These are phyloP conservation scores for Anagyrus pseudococci DNA, from an alignment of 2,888 invertebrate species.

Conservation along the genomic window DNA sequence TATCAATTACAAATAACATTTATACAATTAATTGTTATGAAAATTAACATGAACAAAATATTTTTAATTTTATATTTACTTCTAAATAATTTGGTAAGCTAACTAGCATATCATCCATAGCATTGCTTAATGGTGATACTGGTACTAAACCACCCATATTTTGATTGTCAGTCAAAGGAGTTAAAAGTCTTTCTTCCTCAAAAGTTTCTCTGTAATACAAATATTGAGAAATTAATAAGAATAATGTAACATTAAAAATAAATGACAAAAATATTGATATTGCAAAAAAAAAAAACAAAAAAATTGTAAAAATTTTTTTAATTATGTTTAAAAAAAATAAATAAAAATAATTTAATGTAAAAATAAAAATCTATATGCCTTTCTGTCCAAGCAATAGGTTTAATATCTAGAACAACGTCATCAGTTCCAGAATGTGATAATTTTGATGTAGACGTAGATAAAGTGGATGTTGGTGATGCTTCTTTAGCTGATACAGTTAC, in stretches of 20 bases:
- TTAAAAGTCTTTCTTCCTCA: slow-evolving; percentile 55
- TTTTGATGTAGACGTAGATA: slow-evolving; percentile 55
- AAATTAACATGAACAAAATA: neutral
- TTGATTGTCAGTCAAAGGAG: slow-evolving; percentile 54
- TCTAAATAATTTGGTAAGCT: slow-evolving; percentile 59
- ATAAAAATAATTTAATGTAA: neutral
- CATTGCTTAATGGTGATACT: slow-evolving; percentile 56
- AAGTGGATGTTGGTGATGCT: slow-evolving; percentile 43
- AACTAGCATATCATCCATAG: slow-evolving; percentile 55
- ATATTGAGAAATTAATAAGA: neutral
- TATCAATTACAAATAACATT: slow-evolving; percentile 32
- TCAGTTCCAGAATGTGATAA: slow-evolving; percentile 39
- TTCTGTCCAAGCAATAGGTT: slow-evolving; percentile 47
- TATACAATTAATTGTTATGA: neutral
- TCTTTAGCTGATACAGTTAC: slow-evolving; percentile 57
- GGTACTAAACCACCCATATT: slow-evolving; percentile 57
- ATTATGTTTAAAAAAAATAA: no score
- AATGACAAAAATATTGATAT: no score
- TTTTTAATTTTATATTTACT: slow-evolving; percentile 46
- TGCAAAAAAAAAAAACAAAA: no score
- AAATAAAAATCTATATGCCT: slow-evolving; percentile 39
- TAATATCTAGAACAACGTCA: slow-evolving; percentile 41
- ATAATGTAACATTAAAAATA: neutral
- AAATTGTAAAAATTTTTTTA: no score
- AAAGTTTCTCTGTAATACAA: slow-evolving; percentile 39